Conservation (phyloP, 2,888 invertebrate genomes). For the Stenolophus ochropezus region DNA sequence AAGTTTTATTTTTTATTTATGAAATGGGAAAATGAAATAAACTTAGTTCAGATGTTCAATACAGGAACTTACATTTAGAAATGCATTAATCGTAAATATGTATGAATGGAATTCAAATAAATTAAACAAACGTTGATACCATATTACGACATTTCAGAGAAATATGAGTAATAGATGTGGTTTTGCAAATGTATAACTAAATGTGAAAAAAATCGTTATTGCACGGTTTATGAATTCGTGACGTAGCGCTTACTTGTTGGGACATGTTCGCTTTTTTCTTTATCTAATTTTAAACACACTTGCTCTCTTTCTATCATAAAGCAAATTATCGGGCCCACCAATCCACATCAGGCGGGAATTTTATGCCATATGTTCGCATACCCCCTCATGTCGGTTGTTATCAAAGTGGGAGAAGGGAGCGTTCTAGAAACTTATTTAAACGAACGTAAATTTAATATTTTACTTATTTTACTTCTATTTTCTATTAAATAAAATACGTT, state of each 20-base stretch:
- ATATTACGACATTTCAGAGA: slow-evolving; percentile 5
- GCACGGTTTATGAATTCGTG: slow-evolving; percentile 4
- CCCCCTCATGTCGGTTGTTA: background rate
- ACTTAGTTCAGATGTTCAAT: too few species aligned
- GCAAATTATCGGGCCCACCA: background rate
- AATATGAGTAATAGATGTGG: slow-evolving; percentile 5
- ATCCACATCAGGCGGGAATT: slow-evolving; percentile 4
- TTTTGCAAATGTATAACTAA: background rate
- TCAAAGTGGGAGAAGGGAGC: background rate
- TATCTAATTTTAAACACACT: slow-evolving; percentile 8
- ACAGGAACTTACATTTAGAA: too few species aligned
- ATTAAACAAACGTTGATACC: background rate
- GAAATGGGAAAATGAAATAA: too few species aligned
- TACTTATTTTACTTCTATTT: background rate
- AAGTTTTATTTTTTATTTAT: too few species aligned
- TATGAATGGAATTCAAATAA: background rate
- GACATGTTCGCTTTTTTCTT: background rate
- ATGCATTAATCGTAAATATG: too few species aligned
- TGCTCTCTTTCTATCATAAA: background rate
- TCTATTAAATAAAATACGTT: background rate
- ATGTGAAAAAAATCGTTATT: background rate
- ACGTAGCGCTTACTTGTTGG: background rate
- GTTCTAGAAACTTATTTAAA: background rate
- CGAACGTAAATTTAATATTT: background rate
- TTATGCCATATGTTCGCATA: slow-evolving; percentile 18